Evolutionary conservation across 2,113 vertebrate genomes (phyloP), one percentile per base, ranked within the genome.

Genomic region (Pundamilia nyererei): DNA sequence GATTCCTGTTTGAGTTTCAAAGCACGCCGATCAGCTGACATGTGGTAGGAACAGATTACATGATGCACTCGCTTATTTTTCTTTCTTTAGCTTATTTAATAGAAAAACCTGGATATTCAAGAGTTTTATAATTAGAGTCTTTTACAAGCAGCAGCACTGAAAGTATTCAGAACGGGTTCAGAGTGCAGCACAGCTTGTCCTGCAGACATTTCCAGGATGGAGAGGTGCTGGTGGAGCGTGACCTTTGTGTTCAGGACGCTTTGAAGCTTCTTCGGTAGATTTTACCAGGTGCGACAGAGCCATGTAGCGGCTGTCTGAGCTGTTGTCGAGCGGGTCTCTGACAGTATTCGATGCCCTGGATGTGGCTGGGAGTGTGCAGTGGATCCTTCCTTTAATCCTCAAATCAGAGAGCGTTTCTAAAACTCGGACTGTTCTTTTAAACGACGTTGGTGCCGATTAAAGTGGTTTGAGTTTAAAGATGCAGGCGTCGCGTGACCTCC

Each of bases 251-350:
- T 21, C 35, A 14, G 62, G 11, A 70, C 1, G 5, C 65, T 24
- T 42, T 24, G 40, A 72, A 45, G 21, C 21, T 10, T 26, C 68
- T 29, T 29, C 14, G 1, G 68, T 17, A 11, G 40, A 15, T 75
- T 7, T 45, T 72, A 45, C 13, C 12, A 26, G 21, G 68, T 29
- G 68, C 9, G 14, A 75, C 14, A 29, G 40, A 75, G 3, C 14
- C 9, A 11, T 2, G n/a, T 42, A 0, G 35, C 7, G 0, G 19
- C 62, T 68, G 33, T 5, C 31, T 38, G 33, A 35, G 33, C 19
- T 3, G 12, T 14, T 24, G 35, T 47, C 3, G 68, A 75, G 68
- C 13, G 14, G 14, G 15, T 47, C 24, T 75, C 14, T 47, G 24
- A 47, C 9, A 26, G 1, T 29, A 4, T 42, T 26, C 3, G 13